These are phyloP conservation scores for Crypturellus undulatus DNA, from an alignment of 2,113 vertebrate species.

Conservation along the genomic window DNA sequence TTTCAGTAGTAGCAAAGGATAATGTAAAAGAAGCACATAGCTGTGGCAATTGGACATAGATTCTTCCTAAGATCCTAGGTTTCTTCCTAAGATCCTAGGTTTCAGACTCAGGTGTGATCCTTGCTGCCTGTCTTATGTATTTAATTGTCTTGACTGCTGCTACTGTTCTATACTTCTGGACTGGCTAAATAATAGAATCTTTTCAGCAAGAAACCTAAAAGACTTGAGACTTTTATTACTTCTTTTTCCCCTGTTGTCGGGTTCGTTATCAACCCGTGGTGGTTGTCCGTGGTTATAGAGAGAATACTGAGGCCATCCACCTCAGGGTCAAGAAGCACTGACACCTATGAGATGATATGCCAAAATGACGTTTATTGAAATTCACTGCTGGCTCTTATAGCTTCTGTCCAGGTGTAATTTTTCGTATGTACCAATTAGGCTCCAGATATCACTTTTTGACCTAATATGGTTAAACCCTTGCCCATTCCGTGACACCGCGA, in stretches of 20 bases:
- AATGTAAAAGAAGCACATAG: neutral
- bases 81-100: neutral
- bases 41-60: neutral
- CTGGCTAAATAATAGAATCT: neutral
- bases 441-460: too few species aligned
- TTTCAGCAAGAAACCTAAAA: neutral
- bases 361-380: too few species aligned
- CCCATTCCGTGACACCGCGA: too few species aligned
- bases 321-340: too few species aligned
- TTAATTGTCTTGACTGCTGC: neutral
- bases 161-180: neutral
- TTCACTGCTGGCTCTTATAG: too few species aligned
- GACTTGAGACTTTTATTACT: neutral
- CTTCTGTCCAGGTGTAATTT: too few species aligned
- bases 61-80: neutral
- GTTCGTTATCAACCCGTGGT: too few species aligned
- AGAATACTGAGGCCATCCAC: too few species aligned
- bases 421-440: too few species aligned
- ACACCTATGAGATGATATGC: too few species aligned
- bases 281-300: too few species aligned
- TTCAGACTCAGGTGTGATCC: neutral
- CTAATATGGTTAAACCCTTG: too few species aligned
- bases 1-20: neutral
- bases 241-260: neutral
- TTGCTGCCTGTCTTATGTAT: neutral